These are phyloP conservation scores for Anastrepha ludens DNA, from an alignment of 1,140 invertebrate genomes.

Conservation along the genomic window DNA sequence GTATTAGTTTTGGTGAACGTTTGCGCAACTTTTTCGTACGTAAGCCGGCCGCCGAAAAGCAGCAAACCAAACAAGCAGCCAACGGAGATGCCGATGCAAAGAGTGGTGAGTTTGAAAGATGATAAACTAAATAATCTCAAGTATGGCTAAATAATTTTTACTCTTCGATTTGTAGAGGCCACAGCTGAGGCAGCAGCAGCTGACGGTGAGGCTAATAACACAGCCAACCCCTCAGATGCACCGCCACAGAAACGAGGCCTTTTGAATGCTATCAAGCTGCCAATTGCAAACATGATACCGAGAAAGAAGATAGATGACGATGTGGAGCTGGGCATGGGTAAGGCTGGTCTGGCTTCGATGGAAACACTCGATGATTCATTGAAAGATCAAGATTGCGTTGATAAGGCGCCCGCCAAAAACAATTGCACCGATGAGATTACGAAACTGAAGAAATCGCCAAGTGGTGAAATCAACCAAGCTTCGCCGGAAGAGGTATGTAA, in stretches of 20 bases:
- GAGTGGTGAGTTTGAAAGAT: conserved; percentile 64
- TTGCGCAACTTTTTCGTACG: conserved; percentile 70
- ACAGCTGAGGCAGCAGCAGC: conserved; percentile 75
- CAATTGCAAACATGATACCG: conserved; percentile 80
- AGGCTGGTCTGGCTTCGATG: conserved; percentile 84
- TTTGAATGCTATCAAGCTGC: conserved; percentile 79
- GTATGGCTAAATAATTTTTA: neutral
- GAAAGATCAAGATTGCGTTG: conserved; percentile 74
- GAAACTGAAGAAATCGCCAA: conserved; percentile 78
- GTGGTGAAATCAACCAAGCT: conserved; percentile 74
- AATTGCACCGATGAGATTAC: conserved; percentile 81
- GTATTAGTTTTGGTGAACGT: conserved; percentile 66
- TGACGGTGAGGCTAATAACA: conserved; percentile 66
- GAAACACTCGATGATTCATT: conserved; percentile 83
- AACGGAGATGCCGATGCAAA: conserved; percentile 64
- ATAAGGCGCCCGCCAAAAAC: conserved; percentile 75
- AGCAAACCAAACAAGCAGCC: conserved; percentile 62
- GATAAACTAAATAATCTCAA: neutral
- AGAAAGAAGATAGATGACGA: conserved; percentile 74
- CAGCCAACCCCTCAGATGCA: conserved; percentile 58
- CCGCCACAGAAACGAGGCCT: conserved; percentile 74
- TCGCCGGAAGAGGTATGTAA: conserved; percentile 59
- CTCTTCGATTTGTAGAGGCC: conserved; percentile 62
- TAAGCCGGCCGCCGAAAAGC: conserved; percentile 67
- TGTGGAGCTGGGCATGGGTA: conserved; percentile 76